phyloP scores from a whole-genome alignment of 2,113 vertebrate species.

The Ammospiza caudacuta region DNA sequence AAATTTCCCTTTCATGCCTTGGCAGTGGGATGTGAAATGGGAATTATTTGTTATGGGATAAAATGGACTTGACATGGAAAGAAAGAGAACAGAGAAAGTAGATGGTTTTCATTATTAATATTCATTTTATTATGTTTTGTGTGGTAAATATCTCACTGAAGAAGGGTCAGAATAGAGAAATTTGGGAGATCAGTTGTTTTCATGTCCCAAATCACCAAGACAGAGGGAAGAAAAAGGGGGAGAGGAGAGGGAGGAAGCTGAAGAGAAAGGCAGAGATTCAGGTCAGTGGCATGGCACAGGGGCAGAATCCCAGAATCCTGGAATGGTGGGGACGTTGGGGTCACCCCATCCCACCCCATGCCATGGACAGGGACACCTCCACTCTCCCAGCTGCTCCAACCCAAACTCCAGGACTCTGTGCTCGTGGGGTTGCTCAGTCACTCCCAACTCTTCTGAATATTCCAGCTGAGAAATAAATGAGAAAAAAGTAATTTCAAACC shows the following conservation, averaged over 20 bases:
- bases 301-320: background rate
- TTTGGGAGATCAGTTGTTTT: background rate
- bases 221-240: background rate
- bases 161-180: background rate
- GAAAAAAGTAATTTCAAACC: background rate
- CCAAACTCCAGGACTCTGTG: background rate
- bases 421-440: rapidly evolving
- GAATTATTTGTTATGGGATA: background rate
- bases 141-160: background rate
- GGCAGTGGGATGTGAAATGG: background rate
- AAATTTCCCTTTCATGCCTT: background rate
- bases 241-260: background rate
- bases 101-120: background rate
- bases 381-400: background rate
- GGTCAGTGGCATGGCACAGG: background rate
- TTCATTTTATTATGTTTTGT: background rate
- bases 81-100: background rate
- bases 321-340: background rate
- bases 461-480: background rate
- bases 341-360: background rate
- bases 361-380: background rate
- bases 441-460: background rate
- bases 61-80: background rate
- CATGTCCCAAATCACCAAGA: background rate
- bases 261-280: background rate